Conservation (phyloP, 2,113 vertebrate species). For the Oreochromis niloticus region DNA sequence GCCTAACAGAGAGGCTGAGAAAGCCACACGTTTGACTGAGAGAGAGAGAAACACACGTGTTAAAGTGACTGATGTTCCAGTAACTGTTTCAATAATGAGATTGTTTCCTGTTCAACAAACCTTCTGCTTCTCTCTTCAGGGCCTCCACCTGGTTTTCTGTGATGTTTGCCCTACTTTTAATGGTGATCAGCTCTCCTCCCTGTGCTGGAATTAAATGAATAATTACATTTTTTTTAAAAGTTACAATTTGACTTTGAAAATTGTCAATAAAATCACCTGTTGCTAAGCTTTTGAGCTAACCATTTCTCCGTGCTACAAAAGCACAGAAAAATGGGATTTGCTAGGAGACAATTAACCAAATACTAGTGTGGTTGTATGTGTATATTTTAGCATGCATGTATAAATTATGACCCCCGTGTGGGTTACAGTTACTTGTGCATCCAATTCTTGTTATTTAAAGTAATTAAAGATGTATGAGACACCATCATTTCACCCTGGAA, state of each 20-base stretch:
- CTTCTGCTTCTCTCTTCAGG: not conserved
- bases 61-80: not conserved
- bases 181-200: not conserved
- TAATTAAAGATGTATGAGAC: not conserved
- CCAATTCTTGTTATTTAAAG: rapidly evolving
- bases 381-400: not conserved
- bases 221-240: too few species aligned
- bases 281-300: not conserved
- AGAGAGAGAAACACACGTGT: not conserved
- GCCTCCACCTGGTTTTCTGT: conserved; percentile 17
- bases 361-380: not conserved
- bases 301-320: rapidly evolving
- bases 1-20: conserved; percentile 19
- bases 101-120: not conserved
- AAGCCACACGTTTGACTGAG: conserved; percentile 29
- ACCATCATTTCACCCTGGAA: not conserved
- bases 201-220: conserved; percentile 1
- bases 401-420: not conserved
- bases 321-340: rapidly evolving
- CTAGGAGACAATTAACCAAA: rapidly evolving
- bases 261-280: rapidly evolving
- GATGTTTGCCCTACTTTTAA: not conserved
- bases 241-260: rapidly evolving
- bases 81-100: not conserved
- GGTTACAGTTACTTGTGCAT: not conserved